These are phyloP conservation scores for Xiphophorus hellerii DNA, from an alignment of 2,113 vertebrate species.

Conservation along the genomic window DNA sequence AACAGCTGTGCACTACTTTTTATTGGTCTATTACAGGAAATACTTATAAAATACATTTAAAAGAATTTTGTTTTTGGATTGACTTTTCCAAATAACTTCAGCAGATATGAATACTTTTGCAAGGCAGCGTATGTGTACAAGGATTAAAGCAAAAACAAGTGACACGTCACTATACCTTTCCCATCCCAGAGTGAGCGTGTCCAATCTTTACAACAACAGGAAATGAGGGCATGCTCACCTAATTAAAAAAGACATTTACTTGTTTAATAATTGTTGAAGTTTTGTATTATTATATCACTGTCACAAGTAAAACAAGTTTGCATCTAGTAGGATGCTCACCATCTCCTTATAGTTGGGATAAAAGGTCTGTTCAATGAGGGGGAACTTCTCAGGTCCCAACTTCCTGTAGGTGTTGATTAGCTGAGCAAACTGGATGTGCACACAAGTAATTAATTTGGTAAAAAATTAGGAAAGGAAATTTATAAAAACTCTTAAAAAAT, in stretches of 20 bases:
- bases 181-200: slow-evolving; percentile 97
- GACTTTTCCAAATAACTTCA: neutral
- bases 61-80: neutral
- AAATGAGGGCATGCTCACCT: slow-evolving; percentile 90
- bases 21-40: no score
- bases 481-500: neutral
- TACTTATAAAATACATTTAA: neutral
- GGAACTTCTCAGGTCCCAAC: slow-evolving; percentile 92
- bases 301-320: neutral
- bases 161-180: slow-evolving; percentile 85
- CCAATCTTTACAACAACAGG: slow-evolving; percentile 99
- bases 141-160: neutral
- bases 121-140: neutral
- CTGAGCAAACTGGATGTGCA: slow-evolving; percentile 90
- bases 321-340: slow-evolving; percentile 75
- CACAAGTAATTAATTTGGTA: slow-evolving; percentile 14
- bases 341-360: slow-evolving; percentile 98
- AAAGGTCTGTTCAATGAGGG: slow-evolving; percentile 94
- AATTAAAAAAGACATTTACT: slow-evolving; percentile 7
- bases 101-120: neutral
- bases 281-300: neutral
- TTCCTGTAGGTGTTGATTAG: slow-evolving; percentile 90
- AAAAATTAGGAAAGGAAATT: neutral
- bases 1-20: no score
- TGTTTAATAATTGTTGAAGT: neutral